A percentile compares a stretch with the other conserved stretches of the same genome.
Evolutionary conservation across 2,797 vertebrate genomes (phyloP).

Genomic region (Pygocentrus nattereri): DNA sequence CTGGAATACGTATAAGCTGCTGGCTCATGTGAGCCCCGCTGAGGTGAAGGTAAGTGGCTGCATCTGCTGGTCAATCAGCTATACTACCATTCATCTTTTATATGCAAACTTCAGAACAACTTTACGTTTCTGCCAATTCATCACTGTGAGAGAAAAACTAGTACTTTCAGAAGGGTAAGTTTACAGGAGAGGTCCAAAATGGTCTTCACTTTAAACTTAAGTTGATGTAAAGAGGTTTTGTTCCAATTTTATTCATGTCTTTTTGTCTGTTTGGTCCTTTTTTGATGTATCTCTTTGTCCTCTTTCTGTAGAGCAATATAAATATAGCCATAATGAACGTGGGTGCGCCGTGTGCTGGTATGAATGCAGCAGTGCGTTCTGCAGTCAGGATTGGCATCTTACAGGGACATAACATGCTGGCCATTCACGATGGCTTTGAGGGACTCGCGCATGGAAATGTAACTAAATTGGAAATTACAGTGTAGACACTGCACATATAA

Average conservation of each 20-base stretch:
- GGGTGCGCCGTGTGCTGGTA: conserved; percentile 92
- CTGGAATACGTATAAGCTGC: conserved; percentile 93
- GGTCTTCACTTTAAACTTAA: no score
- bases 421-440: conserved; percentile 92
- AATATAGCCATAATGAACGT: conserved; percentile 91
- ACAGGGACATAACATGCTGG: conserved; percentile 91
- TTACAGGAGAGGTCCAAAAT: no score
- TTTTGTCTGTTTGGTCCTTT: not conserved
- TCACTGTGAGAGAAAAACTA: no score
- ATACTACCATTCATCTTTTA: not conserved
- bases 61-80: not conserved
- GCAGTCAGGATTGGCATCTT: conserved; percentile 90
- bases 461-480: conserved; percentile 4
- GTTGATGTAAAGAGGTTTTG: no score
- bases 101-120: no score
- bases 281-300: not conserved
- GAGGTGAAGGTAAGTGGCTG: conserved; percentile 81
- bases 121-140: no score
- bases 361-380: conserved; percentile 92
- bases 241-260: no score
- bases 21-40: conserved; percentile 90
- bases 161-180: no score
- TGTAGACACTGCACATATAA: not conserved
- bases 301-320: conserved; percentile 72
- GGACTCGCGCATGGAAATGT: conserved; percentile 91